Base-by-base conservation (phyloP, 1,140 invertebrate species). In the Paracyclopina nana region DNA sequence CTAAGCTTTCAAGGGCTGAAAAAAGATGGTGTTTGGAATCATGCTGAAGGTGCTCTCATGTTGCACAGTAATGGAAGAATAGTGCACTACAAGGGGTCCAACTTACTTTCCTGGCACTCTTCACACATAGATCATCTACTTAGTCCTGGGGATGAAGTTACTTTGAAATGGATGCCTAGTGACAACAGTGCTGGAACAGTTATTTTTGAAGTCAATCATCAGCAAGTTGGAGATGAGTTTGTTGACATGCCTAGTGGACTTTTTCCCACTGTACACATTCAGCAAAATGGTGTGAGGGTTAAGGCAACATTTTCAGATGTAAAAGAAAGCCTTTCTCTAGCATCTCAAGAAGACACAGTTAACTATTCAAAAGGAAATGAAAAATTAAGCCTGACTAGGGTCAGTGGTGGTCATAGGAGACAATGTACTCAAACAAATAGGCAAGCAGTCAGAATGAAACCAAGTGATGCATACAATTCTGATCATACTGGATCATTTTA, bases 51-150 rank as follows among this genome's bases (percentile, higher is more conserved):
- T 30, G 62, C 65, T 11, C 63, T 64, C 56, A 26, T 52, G 11
- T 22, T 52, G 4, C 50, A 52, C 27, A 43, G 24, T 22, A 52
- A 52, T 43, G 65, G 65, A 9, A 61, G 65, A 38, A 62, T 64
- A 38, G 63, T 66, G 1, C 65, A 67, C 54, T 67, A 66, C 57
- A 66, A 65, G 55, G 64, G 64, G 18, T 57, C 62, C 20, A 66
- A 63, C 55, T 54, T 65, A 4, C 58, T 66, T 4, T 63, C 64
- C 54, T 67, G 65, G 65, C 57, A 60, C 20, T 64, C 62, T 56
- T 61, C 64, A 1, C 57, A 63, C 9, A 57, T 67, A 22, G 64
- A 66, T 51, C 58, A 62, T 6, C 55, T 50, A 3, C 55, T 67
- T 6, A 59, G 55, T 44, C 55, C 59, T 20, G 63, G 63, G 6